phyloP scores from a whole-genome alignment of 2,888 invertebrate species.

The Pyrocoelia pectoralis region DNA sequence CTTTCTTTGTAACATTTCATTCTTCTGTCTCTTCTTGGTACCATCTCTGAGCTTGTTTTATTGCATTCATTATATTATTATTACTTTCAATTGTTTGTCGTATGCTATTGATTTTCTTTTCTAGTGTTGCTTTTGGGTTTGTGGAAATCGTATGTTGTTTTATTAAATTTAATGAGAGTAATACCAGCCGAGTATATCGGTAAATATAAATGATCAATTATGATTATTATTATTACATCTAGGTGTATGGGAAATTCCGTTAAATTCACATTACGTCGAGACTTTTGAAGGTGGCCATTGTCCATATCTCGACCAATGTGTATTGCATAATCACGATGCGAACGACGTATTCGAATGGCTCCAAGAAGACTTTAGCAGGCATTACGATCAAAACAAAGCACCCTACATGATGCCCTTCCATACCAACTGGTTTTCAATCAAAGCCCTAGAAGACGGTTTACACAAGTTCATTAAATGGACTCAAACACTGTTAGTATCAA shows the following conservation, averaged over 20 bases:
- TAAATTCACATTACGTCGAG: slow-evolving; percentile 89
- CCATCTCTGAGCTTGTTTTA: too few relatives aligned
- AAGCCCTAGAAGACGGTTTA: slow-evolving; percentile 80
- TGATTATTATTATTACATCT: too few relatives aligned
- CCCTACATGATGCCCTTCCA: slow-evolving; percentile 97
- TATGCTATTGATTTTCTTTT: too few relatives aligned
- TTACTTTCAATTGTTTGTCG: too few relatives aligned
- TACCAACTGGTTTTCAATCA: slow-evolving; percentile 95
- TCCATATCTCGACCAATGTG: slow-evolving; percentile 91
- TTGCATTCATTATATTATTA: too few relatives aligned
- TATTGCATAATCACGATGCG: slow-evolving; percentile 84
- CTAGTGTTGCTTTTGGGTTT: too few relatives aligned
- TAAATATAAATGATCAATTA: too few relatives aligned
- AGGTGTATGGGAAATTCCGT: slow-evolving; percentile 92
- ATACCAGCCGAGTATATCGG: too few relatives aligned
- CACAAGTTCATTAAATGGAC: slow-evolving; percentile 89
- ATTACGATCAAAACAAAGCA: slow-evolving; percentile 87
- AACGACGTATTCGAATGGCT: slow-evolving; percentile 85
- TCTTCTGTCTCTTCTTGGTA: too few relatives aligned
- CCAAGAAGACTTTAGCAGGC: slow-evolving; percentile 85
- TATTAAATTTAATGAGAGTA: too few relatives aligned
- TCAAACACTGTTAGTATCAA: slow-evolving; percentile 68
- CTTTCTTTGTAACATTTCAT: too few relatives aligned
- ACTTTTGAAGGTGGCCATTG: slow-evolving; percentile 92
- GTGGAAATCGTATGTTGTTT: too few relatives aligned